Evolutionary conservation across 2,888 invertebrate genomes (phyloP).

Genomic region (Nymphalis urticae): DNA sequence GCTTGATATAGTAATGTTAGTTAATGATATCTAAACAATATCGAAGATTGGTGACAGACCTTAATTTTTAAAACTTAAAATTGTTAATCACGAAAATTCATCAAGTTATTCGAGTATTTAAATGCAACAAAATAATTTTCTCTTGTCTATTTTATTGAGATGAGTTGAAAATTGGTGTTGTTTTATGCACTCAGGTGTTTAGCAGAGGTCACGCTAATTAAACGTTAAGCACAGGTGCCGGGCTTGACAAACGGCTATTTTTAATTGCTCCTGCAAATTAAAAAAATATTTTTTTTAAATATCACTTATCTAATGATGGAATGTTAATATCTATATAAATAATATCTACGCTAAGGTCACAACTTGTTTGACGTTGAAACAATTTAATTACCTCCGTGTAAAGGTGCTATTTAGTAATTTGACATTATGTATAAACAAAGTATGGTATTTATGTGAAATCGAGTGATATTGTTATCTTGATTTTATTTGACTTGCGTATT

Average conservation of each 20-base stretch:
- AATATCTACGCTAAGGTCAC: constrained; percentile 1
- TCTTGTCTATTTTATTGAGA: too few species aligned
- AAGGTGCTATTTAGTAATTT: not conserved
- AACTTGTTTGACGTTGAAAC: not conserved
- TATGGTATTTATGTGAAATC: too few species aligned
- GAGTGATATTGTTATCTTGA: too few species aligned
- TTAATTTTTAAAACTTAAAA: too few species aligned
- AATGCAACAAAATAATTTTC: too few species aligned
- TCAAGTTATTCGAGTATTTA: too few species aligned
- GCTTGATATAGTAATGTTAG: too few species aligned
- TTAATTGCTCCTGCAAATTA: constrained; percentile 7
- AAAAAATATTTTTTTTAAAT: not conserved
- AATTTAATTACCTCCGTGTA: not conserved
- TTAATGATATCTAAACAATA: too few species aligned
- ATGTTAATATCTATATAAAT: not conserved
- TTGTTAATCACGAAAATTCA: too few species aligned
- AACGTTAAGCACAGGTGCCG: constrained; percentile 1
- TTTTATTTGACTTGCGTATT: too few species aligned
- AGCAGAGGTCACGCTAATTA: constrained; percentile 26
- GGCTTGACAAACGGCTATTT: constrained; percentile 13
- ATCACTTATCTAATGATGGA: not conserved
- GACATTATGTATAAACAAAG: not conserved
- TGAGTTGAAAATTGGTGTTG: not conserved
- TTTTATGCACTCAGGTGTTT: constrained; percentile 6
- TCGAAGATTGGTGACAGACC: too few species aligned